Percentiles rank a stretch among this genome's conserved stretches.
phyloP scores from a whole-genome alignment of 2,888 invertebrate genomes.

The Agrochola litura region DNA sequence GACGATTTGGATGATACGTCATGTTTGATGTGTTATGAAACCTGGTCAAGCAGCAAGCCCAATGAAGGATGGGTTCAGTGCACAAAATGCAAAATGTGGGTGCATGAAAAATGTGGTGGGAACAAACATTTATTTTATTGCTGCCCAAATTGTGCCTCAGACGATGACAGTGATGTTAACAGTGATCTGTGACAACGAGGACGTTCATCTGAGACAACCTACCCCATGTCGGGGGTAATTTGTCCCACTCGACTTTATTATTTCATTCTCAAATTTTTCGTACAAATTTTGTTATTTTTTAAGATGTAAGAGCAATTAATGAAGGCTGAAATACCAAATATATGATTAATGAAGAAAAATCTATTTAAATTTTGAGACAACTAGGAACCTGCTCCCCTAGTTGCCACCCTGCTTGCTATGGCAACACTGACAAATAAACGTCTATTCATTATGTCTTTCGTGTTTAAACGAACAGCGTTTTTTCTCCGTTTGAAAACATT shows the following conservation, averaged over 20 bases:
- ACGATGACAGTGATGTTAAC: too few relatives aligned
- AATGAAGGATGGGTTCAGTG: neutral
- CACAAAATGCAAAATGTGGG: neutral
- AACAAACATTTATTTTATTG: neutral
- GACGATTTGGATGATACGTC: neutral
- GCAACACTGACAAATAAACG: too few relatives aligned
- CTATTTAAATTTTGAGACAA: neutral
- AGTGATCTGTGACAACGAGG: too few relatives aligned
- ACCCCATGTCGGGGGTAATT: too few relatives aligned
- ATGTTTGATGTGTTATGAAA: neutral
- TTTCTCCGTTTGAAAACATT: too few relatives aligned
- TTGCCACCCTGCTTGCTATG: too few relatives aligned
- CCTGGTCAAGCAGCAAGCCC: neutral
- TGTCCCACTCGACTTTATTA: too few relatives aligned
- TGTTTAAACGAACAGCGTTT: too few relatives aligned
- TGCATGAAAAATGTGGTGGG: neutral
- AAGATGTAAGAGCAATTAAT: neutral
- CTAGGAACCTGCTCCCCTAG: neutral
- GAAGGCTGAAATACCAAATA: neutral
- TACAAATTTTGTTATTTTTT: too few relatives aligned
- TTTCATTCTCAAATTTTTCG: too few relatives aligned
- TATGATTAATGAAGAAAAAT: neutral
- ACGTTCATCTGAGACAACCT: too few relatives aligned
- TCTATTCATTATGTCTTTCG: too few relatives aligned
- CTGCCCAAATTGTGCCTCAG: neutral